Evolutionary conservation across 1,140 invertebrate species (phyloP), one percentile per base, ranked within the genome.

Genomic region (Ericerus pela): DNA sequence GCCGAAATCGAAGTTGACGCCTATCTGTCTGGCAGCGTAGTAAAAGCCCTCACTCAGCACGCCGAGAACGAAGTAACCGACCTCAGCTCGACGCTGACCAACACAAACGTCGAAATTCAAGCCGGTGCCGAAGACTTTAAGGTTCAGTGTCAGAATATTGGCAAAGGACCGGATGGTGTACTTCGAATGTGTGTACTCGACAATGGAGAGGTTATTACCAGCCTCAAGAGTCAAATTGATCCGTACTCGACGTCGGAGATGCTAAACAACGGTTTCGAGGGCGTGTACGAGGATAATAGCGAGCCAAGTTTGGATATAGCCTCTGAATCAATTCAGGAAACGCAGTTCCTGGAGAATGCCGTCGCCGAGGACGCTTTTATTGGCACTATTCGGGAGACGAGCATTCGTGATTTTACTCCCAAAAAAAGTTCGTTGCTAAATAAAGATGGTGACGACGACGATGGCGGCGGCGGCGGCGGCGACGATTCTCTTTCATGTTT

Each of bases 111-210:
- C 22, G 57, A 51, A 6, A 58, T 58, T 24, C 30, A 58, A 58
- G 26, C 31, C 33, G 57, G 41, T 38, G n/a, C 36, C 53, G 2
- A 47, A 24, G 57, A 58, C 14, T 58, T 52, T 22, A 54, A 58
- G 16, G 29, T 58, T 0, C 51, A 58, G 30, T 52, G 53, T 10
- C 27, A 58, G 24, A 58, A 58, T 12, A 43, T 54, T 10, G 57
- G 57, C 4, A 38, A 58, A 31, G 57, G 53, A 10, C 51, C 52
- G 1, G 53, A 58, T 30, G 57, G 57, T 6, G 54, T 31, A 29
- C 47, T 58, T 24, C 53, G 57, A 28, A 26, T 58, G 30, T 58
- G 57, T 24, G 57, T 58, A 20, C 37, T 58, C 29, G 57, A 58
- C 37, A 58, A 58, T 26, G 57, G 57, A 12, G 57, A 58, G 29